Base-by-base conservation (phyloP, 2,797 vertebrate genomes). In the Poeciliopsis turneri region DNA sequence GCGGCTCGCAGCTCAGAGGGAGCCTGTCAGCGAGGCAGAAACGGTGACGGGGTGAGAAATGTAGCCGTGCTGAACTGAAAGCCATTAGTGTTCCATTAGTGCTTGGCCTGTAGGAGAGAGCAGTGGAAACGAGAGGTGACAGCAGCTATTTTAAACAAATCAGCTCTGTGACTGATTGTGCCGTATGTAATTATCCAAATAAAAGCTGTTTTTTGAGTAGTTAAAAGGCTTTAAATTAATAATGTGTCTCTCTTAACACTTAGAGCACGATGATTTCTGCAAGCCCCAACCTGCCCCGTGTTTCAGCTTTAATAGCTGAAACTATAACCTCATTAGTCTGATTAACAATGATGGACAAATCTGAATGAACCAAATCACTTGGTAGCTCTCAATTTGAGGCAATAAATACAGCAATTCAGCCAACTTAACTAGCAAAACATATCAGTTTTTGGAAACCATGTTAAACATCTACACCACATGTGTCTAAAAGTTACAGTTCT, bases 1-100 rank as follows among this genome's bases (percentile, higher is more conserved):
- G 83, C 55, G 13, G 51, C 87, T 75, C 33, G 78, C 43, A 5
- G 72, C 87, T 88, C 84, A 51, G 79, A 84, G 85, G 84, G 75
- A 78, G 83, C 43, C 30, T 77, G 79, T 81, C 74, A 55, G 55
- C 0, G 61, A 61, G 74, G 80, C 53, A 85, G 78, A 36, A 82
- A 70, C 85, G 23, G 80, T 69, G 84, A 82, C 53, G 57, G 87
- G 84, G 89, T 74, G 83, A 88, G 89, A 91, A 86, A 77, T 46
- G 88, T 13, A 41, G 74, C 79, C 83, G 8, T 30, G 85, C 72
- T 87, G 86, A 91, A 86, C 74, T 89, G 86, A 91, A 88, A 87
- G 92, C 80, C 84, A 78, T 84, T 78, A 90, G 88, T 93, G 90
- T 92, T 91, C 84, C 82, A 76, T 82, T 78, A 75, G 86, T 76